Conservation (phyloP, 2,888 invertebrate genomes). For the Caenorhabditis wallacei region DNA sequence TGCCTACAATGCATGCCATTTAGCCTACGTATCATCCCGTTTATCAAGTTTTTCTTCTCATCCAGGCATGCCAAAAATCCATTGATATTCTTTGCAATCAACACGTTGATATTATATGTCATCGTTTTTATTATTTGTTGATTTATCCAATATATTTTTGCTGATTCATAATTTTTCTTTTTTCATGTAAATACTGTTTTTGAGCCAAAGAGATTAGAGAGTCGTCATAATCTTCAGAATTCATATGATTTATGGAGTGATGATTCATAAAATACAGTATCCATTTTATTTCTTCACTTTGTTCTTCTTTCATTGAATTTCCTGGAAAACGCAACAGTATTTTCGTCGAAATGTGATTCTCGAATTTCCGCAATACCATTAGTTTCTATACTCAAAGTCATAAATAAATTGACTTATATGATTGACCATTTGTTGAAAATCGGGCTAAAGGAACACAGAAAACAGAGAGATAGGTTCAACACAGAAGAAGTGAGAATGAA, state of each 20-base stretch:
- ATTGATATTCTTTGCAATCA: slow-evolving; percentile 30
- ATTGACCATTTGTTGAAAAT: slow-evolving; percentile 31
- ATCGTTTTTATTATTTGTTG: slow-evolving; percentile 5
- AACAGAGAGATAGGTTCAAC: slow-evolving; percentile 3
- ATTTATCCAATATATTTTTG: slow-evolving; percentile 7
- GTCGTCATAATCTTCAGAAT: too few species aligned
- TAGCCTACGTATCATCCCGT: slow-evolving; percentile 7
- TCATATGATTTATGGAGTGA: too few species aligned
- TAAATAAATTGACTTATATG: slow-evolving; percentile 36
- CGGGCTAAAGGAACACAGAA: slow-evolving; percentile 13
- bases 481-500: neutral
- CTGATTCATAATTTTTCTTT: neutral
- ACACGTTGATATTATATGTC: neutral
- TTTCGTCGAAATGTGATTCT: neutral
- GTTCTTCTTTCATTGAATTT: neutral
- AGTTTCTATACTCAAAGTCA: slow-evolving; percentile 15
- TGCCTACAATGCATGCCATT: neutral
- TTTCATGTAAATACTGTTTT: neutral
- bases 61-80: slow-evolving; percentile 34
- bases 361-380: slow-evolving; percentile 22
- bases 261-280: too few species aligned
- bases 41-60: slow-evolving; percentile 35
- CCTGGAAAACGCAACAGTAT: neutral
- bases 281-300: too few species aligned
- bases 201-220: neutral